Evolutionary conservation across 1,140 invertebrate species (phyloP).

Genomic region (Holotrichia oblita): DNA sequence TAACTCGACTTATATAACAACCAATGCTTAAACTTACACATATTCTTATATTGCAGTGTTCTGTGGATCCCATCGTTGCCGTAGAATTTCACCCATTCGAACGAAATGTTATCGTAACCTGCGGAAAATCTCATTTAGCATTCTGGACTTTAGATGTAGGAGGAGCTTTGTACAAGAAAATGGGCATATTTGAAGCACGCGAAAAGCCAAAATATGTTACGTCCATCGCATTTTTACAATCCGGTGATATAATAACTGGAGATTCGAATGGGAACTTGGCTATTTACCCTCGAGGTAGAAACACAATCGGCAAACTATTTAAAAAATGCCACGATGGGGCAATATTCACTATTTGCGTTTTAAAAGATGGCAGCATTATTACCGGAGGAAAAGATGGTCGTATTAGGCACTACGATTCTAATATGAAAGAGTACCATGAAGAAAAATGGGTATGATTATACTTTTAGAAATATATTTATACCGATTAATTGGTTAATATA

Average conservation of each 20-base stretch:
- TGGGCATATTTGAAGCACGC: conserved; percentile 89
- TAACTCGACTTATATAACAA: conserved; percentile 57
- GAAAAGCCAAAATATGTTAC: conserved; percentile 95
- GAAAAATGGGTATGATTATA: conserved; percentile 73
- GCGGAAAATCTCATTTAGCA: conserved; percentile 89
- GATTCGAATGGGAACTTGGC: conserved; percentile 91
- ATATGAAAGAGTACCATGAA: conserved; percentile 72
- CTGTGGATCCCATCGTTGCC: conserved; percentile 89
- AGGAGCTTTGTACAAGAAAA: conserved; percentile 84
- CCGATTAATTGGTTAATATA: not conserved
- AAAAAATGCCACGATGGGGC: conserved; percentile 85
- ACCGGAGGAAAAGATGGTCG: conserved; percentile 89
- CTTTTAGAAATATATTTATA: not conserved
- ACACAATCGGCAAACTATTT: conserved; percentile 63
- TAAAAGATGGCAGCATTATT: conserved; percentile 85
- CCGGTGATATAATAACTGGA: conserved; percentile 81
- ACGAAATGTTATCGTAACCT: conserved; percentile 86
- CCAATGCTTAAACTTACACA: not conserved
- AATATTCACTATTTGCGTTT: conserved; percentile 85
- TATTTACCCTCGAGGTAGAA: conserved; percentile 85
- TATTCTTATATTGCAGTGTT: conserved; percentile 73
- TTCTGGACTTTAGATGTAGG: conserved; percentile 91
- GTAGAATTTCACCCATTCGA: conserved; percentile 93
- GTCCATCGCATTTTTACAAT: conserved; percentile 87
- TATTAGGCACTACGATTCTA: conserved; percentile 77